phyloP scores from a whole-genome alignment of 2,113 vertebrate species.

The Rhagologus leucostigma region DNA sequence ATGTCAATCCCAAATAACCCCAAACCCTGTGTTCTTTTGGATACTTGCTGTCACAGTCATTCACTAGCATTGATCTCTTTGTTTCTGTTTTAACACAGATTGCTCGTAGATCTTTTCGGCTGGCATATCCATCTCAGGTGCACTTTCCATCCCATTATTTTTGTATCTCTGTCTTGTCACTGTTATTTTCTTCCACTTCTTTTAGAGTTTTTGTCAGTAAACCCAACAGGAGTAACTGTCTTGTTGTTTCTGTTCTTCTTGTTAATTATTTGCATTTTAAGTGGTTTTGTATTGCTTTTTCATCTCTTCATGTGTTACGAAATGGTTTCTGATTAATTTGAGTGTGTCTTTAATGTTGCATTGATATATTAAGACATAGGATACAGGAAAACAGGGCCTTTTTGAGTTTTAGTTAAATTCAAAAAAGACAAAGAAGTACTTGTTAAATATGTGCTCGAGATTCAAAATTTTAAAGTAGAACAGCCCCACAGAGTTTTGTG shows the following conservation, averaged over 20 bases:
- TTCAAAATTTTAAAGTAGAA: not conserved
- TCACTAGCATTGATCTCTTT: slow-evolving; percentile 63
- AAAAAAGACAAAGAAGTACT: not conserved
- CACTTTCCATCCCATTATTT: slow-evolving; percentile 67
- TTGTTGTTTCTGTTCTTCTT: not conserved
- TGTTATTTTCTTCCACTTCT: not conserved
- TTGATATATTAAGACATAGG: not conserved
- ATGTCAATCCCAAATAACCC: not conserved
- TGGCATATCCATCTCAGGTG: slow-evolving; percentile 82
- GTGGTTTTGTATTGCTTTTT: slow-evolving; percentile 32
- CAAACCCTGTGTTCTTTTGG: not conserved
- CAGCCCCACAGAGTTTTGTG: not conserved
- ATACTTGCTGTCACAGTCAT: slow-evolving; percentile 31
- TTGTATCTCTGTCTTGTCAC: slow-evolving; percentile 18
- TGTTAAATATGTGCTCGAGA: not conserved
- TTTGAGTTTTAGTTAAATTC: not conserved
- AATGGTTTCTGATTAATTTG: slow-evolving; percentile 20
- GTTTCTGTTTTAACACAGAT: slow-evolving; percentile 79
- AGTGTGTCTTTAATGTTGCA: slow-evolving; percentile 1
- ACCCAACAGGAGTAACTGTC: not conserved
- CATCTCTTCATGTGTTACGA: slow-evolving; percentile 30
- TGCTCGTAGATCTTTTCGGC: slow-evolving; percentile 76
- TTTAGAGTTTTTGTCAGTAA: slow-evolving; percentile 2
- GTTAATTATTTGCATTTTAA: not conserved
- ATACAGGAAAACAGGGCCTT: not conserved